Percentiles rank a stretch among this genome's conserved stretches.
phyloP scores from a whole-genome alignment of 2,888 invertebrate species.

The Pasiphila rectangulata region DNA sequence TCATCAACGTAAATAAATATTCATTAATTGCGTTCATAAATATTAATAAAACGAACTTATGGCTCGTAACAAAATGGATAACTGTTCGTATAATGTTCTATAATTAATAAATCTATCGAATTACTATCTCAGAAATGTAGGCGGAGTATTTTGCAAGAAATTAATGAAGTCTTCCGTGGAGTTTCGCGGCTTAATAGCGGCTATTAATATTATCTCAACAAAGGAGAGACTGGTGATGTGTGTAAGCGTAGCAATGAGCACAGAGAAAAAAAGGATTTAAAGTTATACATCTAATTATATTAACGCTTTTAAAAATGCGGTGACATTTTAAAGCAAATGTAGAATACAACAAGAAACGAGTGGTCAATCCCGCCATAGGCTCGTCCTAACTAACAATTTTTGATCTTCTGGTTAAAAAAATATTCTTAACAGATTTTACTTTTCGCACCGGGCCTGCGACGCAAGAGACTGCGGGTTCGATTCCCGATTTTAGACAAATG shows the following conservation, averaged over 20 bases:
- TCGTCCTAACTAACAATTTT: too few relatives aligned
- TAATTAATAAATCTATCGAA: slow-evolving; percentile 74
- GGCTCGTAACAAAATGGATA: slow-evolving; percentile 42
- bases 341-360: too few relatives aligned
- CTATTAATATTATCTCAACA: slow-evolving; percentile 77
- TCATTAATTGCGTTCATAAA: slow-evolving; percentile 21
- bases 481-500: too few relatives aligned
- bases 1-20: slow-evolving; percentile 7
- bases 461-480: too few relatives aligned
- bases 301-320: too few relatives aligned
- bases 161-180: slow-evolving; percentile 77
- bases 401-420: too few relatives aligned
- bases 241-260: slow-evolving; percentile 12
- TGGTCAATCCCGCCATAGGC: too few relatives aligned
- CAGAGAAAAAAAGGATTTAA: slow-evolving; percentile 4
- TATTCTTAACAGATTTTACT: too few relatives aligned
- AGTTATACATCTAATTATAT: too few relatives aligned
- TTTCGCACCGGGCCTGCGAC: too few relatives aligned
- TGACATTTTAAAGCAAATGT: too few relatives aligned
- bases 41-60: slow-evolving; percentile 18
- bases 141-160: slow-evolving; percentile 68
- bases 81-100: slow-evolving; percentile 45
- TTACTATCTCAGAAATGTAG: slow-evolving; percentile 63
- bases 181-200: slow-evolving; percentile 74
- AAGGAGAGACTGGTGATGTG: slow-evolving; percentile 16